phyloP scores from a whole-genome alignment of 2,888 invertebrate species.

The Graphium colonna region DNA sequence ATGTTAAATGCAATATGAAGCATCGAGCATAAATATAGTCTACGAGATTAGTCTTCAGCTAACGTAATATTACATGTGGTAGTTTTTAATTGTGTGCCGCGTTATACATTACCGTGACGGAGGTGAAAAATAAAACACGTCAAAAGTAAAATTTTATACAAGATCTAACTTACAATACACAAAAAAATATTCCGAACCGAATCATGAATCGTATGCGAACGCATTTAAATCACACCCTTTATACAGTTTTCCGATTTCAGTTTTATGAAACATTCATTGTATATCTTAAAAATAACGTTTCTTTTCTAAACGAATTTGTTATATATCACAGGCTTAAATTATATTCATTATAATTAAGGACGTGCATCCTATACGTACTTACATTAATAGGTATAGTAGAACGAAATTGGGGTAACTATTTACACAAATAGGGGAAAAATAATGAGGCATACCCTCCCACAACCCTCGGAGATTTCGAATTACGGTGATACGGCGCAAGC shows the following conservation, averaged over 20 bases:
- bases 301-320: conserved; percentile 67
- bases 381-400: conserved; percentile 63
- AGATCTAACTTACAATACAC: too few relatives aligned
- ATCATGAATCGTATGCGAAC: neutral
- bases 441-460: conserved; percentile 78
- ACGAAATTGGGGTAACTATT: conserved; percentile 76
- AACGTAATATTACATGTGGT: conserved; percentile 1
- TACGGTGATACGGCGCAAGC: conserved; percentile 48
- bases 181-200: neutral
- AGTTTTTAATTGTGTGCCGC: neutral
- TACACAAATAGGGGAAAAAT: conserved; percentile 79
- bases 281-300: conserved; percentile 55
- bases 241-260: neutral
- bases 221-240: conserved; percentile 11
- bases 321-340: conserved; percentile 79
- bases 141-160: too few relatives aligned
- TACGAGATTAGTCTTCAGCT: neutral
- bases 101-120: conserved; percentile 1
- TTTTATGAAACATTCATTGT: conserved; percentile 29
- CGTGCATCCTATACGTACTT: conserved; percentile 77
- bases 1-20: conserved; percentile 5
- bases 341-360: conserved; percentile 72
- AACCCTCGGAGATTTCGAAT: conserved; percentile 78
- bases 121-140: conserved; percentile 5
- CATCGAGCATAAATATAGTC: conserved; percentile 2